Percentiles rank a stretch among this genome's conserved stretches.
Evolutionary conservation across 2,113 vertebrate genomes (phyloP).

Genomic region (Leucoraja erinaceus): DNA sequence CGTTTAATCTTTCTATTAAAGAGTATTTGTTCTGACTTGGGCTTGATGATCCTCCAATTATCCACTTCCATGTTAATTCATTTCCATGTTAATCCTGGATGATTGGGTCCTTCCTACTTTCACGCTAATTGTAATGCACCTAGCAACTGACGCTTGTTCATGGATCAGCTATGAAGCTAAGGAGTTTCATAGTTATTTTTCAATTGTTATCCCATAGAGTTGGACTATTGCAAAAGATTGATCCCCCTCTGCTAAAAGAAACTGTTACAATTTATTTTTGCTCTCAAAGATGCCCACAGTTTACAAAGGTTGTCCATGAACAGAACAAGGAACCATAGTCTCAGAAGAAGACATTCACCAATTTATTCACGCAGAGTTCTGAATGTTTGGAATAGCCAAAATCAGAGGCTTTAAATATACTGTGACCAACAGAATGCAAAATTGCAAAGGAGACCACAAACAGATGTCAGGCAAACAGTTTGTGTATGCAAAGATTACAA

Average conservation of each 20-base stretch:
- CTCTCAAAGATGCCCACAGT: not conserved
- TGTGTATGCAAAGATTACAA: not conserved
- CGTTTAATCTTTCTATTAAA: too few species aligned
- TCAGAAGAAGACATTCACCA: not conserved
- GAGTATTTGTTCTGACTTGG: too few species aligned
- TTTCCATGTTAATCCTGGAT: too few species aligned
- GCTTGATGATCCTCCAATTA: too few species aligned
- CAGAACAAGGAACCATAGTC: not conserved
- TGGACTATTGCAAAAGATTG: not conserved
- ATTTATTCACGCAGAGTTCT: not conserved
- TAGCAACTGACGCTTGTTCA: too few species aligned
- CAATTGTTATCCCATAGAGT: not conserved
- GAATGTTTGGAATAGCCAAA: not conserved
- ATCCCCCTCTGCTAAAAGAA: not conserved
- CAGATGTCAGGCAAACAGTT: not conserved
- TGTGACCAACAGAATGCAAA: not conserved
- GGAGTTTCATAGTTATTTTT: too few species aligned
- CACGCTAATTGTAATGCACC: too few species aligned
- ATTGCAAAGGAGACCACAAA: not conserved
- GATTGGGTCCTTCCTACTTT: too few species aligned
- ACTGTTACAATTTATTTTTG: not conserved
- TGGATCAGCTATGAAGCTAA: too few species aligned
- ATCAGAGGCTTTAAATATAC: not conserved
- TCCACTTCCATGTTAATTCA: too few species aligned
- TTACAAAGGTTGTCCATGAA: not conserved